Base-by-base conservation (phyloP, 2,888 invertebrate genomes). In the Onchidella celtica region DNA sequence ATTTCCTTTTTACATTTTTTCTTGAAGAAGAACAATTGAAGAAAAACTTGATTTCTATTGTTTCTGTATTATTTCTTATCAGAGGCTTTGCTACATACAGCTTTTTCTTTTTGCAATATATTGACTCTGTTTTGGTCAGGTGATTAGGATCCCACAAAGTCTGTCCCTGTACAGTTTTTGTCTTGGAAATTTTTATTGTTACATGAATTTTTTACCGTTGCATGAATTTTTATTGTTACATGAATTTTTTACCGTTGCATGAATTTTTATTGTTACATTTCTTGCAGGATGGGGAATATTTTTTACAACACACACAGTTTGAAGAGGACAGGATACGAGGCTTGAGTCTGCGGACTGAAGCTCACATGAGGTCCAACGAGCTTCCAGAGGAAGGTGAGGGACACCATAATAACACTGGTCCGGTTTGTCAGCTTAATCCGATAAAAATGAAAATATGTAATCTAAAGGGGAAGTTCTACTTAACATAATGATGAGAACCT, bases 361-460 rank as follows among this genome's bases (percentile, higher is more conserved):
- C 79, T 3, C 87, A 91, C 77, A 82, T 92, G 36, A 76, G 86
- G 29, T 79, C 84, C 29, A 85, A 87, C 11, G 79, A 84, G 47
- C 72, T 91, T 21, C 87, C 91, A n/a, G 92, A 92, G 69, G 92
- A 92, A 88, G 91, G 92, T 92, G 80, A 55, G 88, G 85, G n/a
- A n/a, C n/a, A n/a, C n/a, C n/a, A n/a, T n/a, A n/a, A n/a, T n/a
- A n/a, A n/a, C n/a, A 11, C 14, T 40, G 9, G 24, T 4, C n/a
- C 24, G 29, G 6, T 24, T 70, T 70, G 69, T n/a, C n/a, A n/a
- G n/a, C n/a, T n/a, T n/a, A n/a, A n/a, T n/a, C n/a, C n/a, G n/a
- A n/a, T n/a, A n/a, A n/a, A n/a, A n/a, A n/a, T n/a, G n/a, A n/a
- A n/a, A n/a, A n/a, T n/a, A n/a, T n/a, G n/a, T n/a, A n/a, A n/a